phyloP scores from a whole-genome alignment of 2,888 invertebrate genomes.

The Oxystoma pomonae region DNA sequence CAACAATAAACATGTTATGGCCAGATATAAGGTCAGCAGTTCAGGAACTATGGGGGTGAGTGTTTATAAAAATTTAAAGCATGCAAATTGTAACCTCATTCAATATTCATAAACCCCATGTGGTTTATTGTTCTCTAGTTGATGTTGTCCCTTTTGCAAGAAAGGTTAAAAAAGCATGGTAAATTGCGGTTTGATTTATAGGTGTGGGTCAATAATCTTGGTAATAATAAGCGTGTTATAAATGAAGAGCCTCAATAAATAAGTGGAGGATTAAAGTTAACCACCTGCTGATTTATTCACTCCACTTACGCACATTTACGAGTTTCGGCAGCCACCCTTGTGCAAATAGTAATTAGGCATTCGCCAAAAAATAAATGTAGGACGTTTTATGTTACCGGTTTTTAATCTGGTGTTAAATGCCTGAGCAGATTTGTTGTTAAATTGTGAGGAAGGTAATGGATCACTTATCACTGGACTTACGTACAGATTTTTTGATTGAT shows the following conservation, averaged over 20 bases:
- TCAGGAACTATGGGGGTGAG: background rate
- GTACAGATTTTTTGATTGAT: no score
- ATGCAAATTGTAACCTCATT: background rate
- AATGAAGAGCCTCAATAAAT: background rate
- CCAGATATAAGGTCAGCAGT: background rate
- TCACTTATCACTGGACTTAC: background rate
- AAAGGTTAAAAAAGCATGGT: background rate
- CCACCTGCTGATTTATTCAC: background rate
- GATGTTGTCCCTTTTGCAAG: background rate
- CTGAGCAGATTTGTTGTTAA: background rate
- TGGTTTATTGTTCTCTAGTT: background rate
- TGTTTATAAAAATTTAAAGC: background rate
- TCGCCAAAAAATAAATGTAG: background rate
- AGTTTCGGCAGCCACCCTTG: background rate
- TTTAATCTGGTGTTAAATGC: background rate
- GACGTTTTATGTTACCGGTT: background rate
- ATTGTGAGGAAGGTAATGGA: background rate
- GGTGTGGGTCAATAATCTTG: background rate
- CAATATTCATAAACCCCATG: background rate
- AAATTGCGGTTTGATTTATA: background rate
- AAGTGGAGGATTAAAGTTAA: background rate
- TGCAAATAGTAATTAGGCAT: background rate
- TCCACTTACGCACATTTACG: background rate
- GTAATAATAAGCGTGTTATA: background rate
- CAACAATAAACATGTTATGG: no score